These are phyloP conservation scores for Ophioninae sp. DNA, from an alignment of 2,888 invertebrate species.

Conservation along the genomic window DNA sequence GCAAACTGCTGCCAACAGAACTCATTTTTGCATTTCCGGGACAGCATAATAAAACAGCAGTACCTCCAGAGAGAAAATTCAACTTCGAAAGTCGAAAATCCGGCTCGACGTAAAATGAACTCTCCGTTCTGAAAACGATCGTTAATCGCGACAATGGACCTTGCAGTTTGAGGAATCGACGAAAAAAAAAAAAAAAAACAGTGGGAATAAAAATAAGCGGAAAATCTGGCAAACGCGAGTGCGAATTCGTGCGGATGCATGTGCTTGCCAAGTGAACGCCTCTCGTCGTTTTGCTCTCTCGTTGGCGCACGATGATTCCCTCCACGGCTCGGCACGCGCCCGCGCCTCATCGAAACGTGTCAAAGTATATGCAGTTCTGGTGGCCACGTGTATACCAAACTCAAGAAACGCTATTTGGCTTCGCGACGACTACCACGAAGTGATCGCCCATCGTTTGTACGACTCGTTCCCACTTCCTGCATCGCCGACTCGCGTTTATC, in stretches of 20 bases:
- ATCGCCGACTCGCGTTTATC: not conserved
- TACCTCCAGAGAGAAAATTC: not conserved
- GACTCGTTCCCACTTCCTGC: not conserved
- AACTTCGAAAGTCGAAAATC: not conserved
- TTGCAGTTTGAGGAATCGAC: not conserved
- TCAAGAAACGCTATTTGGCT: conserved; percentile 32
- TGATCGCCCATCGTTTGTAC: not conserved
- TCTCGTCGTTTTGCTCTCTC: conserved; percentile 29
- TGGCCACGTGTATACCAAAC: conserved; percentile 9
- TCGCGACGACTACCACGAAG: conserved; percentile 16
- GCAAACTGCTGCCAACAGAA: not conserved
- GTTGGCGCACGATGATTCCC: conserved; percentile 38
- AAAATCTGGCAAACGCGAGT: conserved; percentile 61
- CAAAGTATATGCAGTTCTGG: conserved; percentile 46
- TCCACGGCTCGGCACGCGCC: conserved; percentile 48
- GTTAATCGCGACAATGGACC: not conserved
- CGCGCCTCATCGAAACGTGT: conserved; percentile 38
- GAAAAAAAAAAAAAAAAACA: not conserved
- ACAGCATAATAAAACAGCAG: not conserved
- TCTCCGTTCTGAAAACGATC: not conserved
- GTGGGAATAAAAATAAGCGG: not conserved
- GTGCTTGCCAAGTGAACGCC: conserved; percentile 57
- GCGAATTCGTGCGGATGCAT: conserved; percentile 70
- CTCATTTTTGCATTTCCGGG: not conserved
- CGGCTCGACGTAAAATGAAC: not conserved